Conservation (phyloP, 2,888 invertebrate species). For the Volucella inflata region DNA sequence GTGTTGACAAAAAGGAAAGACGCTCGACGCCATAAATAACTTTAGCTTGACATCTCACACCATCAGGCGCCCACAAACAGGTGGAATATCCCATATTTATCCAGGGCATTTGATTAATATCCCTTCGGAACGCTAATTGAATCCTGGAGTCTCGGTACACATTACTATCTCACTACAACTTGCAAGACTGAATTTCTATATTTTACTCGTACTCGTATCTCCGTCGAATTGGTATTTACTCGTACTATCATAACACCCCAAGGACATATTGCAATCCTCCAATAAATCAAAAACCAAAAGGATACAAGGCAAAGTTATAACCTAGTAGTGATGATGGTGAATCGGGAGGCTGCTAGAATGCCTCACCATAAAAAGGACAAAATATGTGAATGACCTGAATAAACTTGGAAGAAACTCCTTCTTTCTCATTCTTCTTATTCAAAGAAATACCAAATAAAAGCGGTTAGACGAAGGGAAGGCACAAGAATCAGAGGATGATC, state of each 20-base stretch:
- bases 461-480: too few relatives aligned
- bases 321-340: background rate
- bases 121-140: constrained; percentile 38
- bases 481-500: too few relatives aligned
- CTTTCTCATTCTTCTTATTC: background rate
- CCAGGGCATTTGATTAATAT: constrained; percentile 24
- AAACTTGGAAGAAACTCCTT: constrained; percentile 12
- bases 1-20: background rate
- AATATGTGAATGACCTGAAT: constrained; percentile 69
- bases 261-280: constrained; percentile 44
- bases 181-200: background rate
- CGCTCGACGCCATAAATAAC: background rate
- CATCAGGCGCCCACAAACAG: too few relatives aligned
- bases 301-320: constrained; percentile 15
- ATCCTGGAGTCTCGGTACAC: constrained; percentile 11
- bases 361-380: constrained; percentile 16
- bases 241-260: constrained; percentile 50
- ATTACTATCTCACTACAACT: background rate
- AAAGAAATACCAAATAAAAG: too few relatives aligned
- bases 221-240: constrained; percentile 40
- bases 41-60: too few relatives aligned
- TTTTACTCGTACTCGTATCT: too few relatives aligned
- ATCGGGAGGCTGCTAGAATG: background rate
- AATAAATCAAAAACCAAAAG: constrained; percentile 38
- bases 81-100: background rate